Base-by-base conservation (phyloP, 1,140 invertebrate species). In the Diploscapter pachys region DNA sequence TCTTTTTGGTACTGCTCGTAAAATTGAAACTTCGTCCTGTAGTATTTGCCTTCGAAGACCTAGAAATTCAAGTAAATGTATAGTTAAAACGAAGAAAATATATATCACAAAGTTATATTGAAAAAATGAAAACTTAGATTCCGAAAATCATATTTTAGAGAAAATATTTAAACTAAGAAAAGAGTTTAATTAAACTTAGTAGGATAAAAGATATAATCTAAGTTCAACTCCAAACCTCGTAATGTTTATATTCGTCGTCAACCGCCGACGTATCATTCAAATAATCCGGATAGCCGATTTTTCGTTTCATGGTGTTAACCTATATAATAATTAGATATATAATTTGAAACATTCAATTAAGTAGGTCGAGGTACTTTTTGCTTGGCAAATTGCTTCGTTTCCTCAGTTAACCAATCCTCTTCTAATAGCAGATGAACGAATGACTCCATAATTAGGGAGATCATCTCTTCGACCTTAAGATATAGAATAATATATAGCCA, bases 361-460 rank as follows among this genome's bases (percentile, higher is more conserved):
- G 31, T 31, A 31, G 31, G 31, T 31, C 31, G 31, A 73, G 68
- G 5, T 63, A 85, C 86, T 75, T 89, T 88, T 79, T 90, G 90
- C 82, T 92, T 91, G 8, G 93, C 92, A n/a, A 94, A 92, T 2
- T 89, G 88, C 78, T 92, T 88, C 2, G 93, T 95, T 83, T 93
- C 91, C 67, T 91, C 89, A 80, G 95, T 93, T 92, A 95, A 94
- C 93, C 93, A 95, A 76, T 92, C 89, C 86, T 93, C 93, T 83
- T 93, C 91, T 5, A 91, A 89, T 2, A 95, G 86, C 0, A 94
- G 86, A 81, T 95, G 92, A 78, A 93, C 92, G 82, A 95, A 95
- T 3, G 93, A 92, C 80, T 93, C 92, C 56, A 93, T 87, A 65
- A 95, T 92, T 2, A 91, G 92, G 67, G 91, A 90, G 57, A 95